Percentiles rank a stretch among this genome's conserved stretches.
These are phyloP conservation scores for Megalops atlanticus DNA, from an alignment of 2,113 vertebrate genomes.

Conservation along the genomic window DNA sequence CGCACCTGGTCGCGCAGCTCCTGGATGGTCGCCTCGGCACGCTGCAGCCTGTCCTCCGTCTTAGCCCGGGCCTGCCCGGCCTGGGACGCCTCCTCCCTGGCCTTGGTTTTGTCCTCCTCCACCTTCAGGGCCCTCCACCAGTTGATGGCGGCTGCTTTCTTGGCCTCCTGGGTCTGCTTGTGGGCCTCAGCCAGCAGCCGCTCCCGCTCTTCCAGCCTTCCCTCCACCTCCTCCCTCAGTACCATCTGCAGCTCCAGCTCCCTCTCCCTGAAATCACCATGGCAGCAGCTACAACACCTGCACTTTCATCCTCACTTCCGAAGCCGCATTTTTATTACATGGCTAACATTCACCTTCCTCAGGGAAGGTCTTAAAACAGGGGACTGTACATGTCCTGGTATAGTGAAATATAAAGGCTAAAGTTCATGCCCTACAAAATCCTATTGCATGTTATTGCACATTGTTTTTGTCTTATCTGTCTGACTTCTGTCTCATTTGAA, in stretches of 20 bases:
- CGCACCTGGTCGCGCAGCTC: slow-evolving; percentile 58
- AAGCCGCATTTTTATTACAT: not conserved
- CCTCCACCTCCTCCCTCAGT: slow-evolving; percentile 36
- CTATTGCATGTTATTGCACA: too few relatives aligned
- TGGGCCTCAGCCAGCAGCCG: slow-evolving; percentile 39
- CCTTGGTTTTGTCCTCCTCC: slow-evolving; percentile 42
- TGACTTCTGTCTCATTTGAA: too few relatives aligned
- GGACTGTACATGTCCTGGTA: not conserved
- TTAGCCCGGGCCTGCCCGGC: slow-evolving; percentile 36
- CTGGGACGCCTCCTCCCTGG: slow-evolving; percentile 27
- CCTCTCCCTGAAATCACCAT: slow-evolving; percentile 59
- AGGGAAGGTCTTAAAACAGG: not conserved
- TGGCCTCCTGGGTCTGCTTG: slow-evolving; percentile 49
- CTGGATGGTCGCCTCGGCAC: slow-evolving; percentile 49
- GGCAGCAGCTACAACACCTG: not conserved
- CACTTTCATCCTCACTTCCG: not conserved
- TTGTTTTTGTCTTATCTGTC: too few relatives aligned
- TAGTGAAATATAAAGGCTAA: not conserved
- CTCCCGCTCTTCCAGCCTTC: slow-evolving; percentile 54
- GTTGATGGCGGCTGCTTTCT: slow-evolving; percentile 59
- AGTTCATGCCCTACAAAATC: not conserved
- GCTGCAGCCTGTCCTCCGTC: slow-evolving; percentile 46
- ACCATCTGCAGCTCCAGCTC: slow-evolving; percentile 59
- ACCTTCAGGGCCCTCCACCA: slow-evolving; percentile 59
- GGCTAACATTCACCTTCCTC: not conserved